Base-by-base conservation (phyloP, 2,888 invertebrate genomes). In the Pristionchus entomophagus region DNA sequence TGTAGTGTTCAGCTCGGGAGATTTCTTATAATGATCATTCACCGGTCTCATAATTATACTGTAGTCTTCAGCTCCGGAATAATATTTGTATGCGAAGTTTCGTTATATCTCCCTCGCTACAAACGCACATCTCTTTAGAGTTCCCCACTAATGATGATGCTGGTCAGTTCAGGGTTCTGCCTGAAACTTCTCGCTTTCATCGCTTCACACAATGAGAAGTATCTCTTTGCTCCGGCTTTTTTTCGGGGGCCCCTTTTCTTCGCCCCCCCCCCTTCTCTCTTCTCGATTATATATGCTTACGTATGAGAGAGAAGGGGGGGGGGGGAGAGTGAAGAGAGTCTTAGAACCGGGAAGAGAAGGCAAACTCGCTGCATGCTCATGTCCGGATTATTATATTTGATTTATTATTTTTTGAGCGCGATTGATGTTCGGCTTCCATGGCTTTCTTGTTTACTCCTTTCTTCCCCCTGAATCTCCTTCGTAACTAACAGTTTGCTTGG, bases 281-380 rank as follows among this genome's bases (percentile, higher is more conserved):
- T 45, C 69, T 19, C 73, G 41, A 19, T 41, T 73, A 73, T 73
- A 73, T 73, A 41, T 41, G 41, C 41, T 41, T 41, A 41, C 41
- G 65, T 69, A 69, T 35, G 49, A 19, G 29, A 49, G 26, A 49
- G 32, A 69, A 35, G 41, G 41, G 32, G 51, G 26, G n/a, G 26
- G 32, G 41, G 29, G 32, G 32, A 41, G 17, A 80, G 78, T 29
- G 17, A 17, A 51, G 78, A 26, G 78, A 51, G 73, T 73, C 73
- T 73, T 45, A 73, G 73, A 73, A 73, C 73, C 73, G 73, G 45
- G 73, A 45, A 45, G 73, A 78, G 78, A 29, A 26, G 29, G 12
- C 26, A 78, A 51, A 51, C 78, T 35, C 29, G 12, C 29, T 2
- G 12, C 2, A n/a, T 38, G 45, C 45, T 10, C 45, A 45, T 59